These are phyloP conservation scores for Pseudopodoces humilis DNA, from an alignment of 2,113 vertebrate species.

Conservation along the genomic window DNA sequence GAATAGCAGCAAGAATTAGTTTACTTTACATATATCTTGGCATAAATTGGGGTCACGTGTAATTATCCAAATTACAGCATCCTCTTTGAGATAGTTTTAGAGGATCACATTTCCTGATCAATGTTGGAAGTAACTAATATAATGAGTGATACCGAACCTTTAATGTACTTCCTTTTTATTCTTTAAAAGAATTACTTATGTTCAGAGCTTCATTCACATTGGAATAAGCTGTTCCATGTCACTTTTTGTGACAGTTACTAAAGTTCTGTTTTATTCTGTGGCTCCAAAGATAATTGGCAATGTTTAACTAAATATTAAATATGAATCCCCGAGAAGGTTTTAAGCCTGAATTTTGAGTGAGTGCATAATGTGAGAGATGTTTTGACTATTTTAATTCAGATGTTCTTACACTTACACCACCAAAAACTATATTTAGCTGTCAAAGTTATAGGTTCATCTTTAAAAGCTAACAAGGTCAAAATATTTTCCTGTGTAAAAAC, in stretches of 20 bases:
- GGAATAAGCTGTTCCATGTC: neutral
- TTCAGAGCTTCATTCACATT: neutral
- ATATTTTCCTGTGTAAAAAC: neutral
- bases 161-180: neutral
- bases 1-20: slow-evolving; percentile 7
- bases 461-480: neutral
- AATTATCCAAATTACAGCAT: slow-evolving; percentile 20
- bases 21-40: slow-evolving; percentile 1
- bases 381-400: neutral
- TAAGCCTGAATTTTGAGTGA: neutral
- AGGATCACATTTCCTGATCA: neutral
- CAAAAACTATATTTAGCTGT: neutral
- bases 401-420: neutral
- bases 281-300: slow-evolving; percentile 4
- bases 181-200: neutral
- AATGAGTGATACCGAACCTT: neutral
- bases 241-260: neutral
- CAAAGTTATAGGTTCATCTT: neutral
- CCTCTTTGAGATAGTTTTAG: neutral
- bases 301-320: slow-evolving; percentile 34
- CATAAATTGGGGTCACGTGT: neutral
- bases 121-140: neutral
- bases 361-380: neutral
- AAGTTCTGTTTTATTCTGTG: neutral
- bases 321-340: neutral